Evolutionary conservation across 2,888 invertebrate species (phyloP).

Genomic region (Andrena flavipes): DNA sequence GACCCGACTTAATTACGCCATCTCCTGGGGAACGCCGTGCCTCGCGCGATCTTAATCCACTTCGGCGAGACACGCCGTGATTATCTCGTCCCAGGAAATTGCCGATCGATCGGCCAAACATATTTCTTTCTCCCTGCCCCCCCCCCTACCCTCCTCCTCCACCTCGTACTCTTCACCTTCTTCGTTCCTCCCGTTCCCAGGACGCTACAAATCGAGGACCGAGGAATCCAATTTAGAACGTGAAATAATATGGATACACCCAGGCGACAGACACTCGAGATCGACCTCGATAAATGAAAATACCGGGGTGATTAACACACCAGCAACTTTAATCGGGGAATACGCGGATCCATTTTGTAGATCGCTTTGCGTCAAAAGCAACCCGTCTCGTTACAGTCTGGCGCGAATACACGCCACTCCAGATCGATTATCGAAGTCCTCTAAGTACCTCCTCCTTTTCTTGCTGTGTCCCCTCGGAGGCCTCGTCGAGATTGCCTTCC

Average conservation of each 20-base stretch:
- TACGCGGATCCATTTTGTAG: not conserved
- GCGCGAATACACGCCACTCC: conserved; percentile 37
- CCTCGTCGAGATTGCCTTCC: conserved; percentile 49
- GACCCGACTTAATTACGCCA: conserved; percentile 69
- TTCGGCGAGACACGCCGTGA: conserved; percentile 52
- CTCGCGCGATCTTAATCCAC: conserved; percentile 65
- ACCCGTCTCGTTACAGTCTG: conserved; percentile 14
- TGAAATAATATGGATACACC: conserved; percentile 16
- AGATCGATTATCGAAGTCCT: conserved; percentile 73
- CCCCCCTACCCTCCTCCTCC: not conserved
- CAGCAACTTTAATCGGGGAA: not conserved
- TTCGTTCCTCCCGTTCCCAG: not conserved
- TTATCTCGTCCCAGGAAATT: conserved; percentile 63
- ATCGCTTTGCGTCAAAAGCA: conserved; percentile 22
- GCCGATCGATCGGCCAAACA: conserved; percentile 54
- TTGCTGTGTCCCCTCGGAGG: conserved; percentile 51
- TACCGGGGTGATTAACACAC: not conserved
- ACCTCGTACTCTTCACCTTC: not conserved
- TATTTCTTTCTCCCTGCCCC: conserved; percentile 4
- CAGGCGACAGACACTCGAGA: not conserved
- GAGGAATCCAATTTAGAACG: conserved; percentile 25
- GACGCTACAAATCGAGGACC: conserved; percentile 24
- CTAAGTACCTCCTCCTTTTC: conserved; percentile 62
- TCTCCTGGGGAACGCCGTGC: conserved; percentile 41
- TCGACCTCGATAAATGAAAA: not conserved